Conservation (phyloP, 2,888 invertebrate species). For the Drosophila prolongata region DNA sequence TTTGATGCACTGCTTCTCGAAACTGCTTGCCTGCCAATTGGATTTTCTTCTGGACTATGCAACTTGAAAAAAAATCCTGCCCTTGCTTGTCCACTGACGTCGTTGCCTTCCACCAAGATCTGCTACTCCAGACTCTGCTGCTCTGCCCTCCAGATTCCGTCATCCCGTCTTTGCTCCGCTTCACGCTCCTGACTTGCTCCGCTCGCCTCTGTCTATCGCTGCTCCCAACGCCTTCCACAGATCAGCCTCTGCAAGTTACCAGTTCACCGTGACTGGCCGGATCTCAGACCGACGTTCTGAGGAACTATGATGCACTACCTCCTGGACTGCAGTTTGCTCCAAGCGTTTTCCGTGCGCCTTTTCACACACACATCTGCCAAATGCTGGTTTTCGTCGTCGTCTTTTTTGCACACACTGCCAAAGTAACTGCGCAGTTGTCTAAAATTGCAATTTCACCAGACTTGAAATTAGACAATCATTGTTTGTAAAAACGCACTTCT, state of each 20-base stretch:
- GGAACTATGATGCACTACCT: neutral
- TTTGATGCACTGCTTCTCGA: neutral
- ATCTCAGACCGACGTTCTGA: neutral
- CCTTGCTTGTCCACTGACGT: neutral
- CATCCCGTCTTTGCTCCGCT: neutral
- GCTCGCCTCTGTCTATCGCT: neutral
- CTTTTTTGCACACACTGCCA: too few species aligned
- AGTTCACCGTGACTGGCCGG: neutral
- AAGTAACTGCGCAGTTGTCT: too few species aligned
- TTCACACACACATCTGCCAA: neutral
- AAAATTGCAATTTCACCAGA: too few species aligned
- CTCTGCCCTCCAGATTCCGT: too few species aligned
- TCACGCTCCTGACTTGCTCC: neutral
- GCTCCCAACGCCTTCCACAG: neutral
- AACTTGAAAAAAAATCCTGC: too few species aligned
- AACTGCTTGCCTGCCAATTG: neutral
- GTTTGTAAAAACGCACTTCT: too few species aligned
- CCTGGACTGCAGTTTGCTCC: neutral
- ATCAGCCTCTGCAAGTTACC: neutral
- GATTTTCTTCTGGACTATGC: neutral
- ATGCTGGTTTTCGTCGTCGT: too few species aligned
- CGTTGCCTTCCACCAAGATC: neutral
- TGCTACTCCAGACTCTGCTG: too few species aligned
- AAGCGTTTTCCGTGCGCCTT: neutral
- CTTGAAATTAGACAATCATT: too few species aligned